These are phyloP conservation scores for Tinea semifulvella DNA, from an alignment of 2,888 invertebrate species.

Conservation along the genomic window DNA sequence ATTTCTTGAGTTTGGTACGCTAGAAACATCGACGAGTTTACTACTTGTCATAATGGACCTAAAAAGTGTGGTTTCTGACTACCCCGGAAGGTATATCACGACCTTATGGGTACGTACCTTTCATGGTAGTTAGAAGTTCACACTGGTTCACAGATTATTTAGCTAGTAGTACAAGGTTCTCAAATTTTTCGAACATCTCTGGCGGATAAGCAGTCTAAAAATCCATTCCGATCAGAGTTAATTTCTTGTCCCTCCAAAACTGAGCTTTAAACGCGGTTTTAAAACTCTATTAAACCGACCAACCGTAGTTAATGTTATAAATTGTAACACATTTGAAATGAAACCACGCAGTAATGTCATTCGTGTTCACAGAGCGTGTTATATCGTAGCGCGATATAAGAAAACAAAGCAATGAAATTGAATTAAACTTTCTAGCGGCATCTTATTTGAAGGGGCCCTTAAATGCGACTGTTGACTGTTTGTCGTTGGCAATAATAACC, in stretches of 20 bases:
- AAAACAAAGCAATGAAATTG: conserved; percentile 12
- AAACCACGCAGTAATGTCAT: neutral
- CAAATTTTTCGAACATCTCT: no score
- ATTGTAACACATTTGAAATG: neutral
- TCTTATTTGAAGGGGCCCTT: neutral
- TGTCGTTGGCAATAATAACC: neutral
- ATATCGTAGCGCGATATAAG: neutral
- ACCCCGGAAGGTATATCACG: no score
- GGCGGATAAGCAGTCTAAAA: no score
- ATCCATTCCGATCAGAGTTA: conserved; percentile 2
- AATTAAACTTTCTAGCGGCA: conserved; percentile 11
- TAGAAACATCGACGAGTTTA: no score
- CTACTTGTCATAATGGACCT: no score
- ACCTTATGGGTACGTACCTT: no score
- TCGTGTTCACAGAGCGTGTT: neutral
- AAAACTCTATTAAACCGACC: neutral
- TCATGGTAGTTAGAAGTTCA: no score
- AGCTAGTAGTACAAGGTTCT: no score
- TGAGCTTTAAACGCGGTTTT: neutral
- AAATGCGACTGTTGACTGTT: neutral
- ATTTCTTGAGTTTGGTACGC: no score
- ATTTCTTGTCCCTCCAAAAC: neutral
- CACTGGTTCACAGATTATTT: no score
- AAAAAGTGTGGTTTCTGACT: no score
- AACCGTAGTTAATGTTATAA: neutral